phyloP scores from a whole-genome alignment of 2,797 vertebrate species.

The Decapterus maruadsi region DNA sequence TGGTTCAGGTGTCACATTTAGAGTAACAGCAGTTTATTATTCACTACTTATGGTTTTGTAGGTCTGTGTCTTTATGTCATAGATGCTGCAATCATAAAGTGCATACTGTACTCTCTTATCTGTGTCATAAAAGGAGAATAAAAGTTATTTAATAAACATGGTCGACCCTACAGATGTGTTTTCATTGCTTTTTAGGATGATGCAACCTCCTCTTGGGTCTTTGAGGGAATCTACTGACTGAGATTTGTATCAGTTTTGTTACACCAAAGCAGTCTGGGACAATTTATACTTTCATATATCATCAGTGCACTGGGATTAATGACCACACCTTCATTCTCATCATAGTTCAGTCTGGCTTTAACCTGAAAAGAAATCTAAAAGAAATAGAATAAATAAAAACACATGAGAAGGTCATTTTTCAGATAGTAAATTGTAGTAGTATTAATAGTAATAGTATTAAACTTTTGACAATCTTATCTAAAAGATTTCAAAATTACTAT shows the following conservation, averaged over 20 bases:
- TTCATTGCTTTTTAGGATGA: background rate
- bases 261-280: background rate
- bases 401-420: background rate
- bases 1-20: background rate
- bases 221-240: background rate
- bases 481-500: too few relatives aligned
- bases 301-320: background rate
- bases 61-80: slow-evolving; percentile 2
- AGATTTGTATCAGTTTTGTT: background rate
- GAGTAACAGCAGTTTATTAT: slow-evolving; percentile 16
- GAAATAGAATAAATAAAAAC: background rate
- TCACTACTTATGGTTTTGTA: background rate
- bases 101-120: slow-evolving; percentile 20
- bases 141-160: slow-evolving; percentile 37
- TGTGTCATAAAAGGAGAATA: slow-evolving; percentile 33
- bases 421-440: too few relatives aligned
- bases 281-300: background rate
- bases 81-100: slow-evolving; percentile 7
- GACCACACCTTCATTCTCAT: background rate
- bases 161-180: background rate
- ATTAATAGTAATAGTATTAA: too few relatives aligned
- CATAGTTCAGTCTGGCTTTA: background rate
- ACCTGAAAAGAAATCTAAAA: background rate
- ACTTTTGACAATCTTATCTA: too few relatives aligned
- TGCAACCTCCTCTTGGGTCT: background rate